A percentile compares a stretch with the other conserved stretches of the same genome.
Evolutionary conservation across 2,113 vertebrate species (phyloP).

Genomic region (Podarcis raffonei): DNA sequence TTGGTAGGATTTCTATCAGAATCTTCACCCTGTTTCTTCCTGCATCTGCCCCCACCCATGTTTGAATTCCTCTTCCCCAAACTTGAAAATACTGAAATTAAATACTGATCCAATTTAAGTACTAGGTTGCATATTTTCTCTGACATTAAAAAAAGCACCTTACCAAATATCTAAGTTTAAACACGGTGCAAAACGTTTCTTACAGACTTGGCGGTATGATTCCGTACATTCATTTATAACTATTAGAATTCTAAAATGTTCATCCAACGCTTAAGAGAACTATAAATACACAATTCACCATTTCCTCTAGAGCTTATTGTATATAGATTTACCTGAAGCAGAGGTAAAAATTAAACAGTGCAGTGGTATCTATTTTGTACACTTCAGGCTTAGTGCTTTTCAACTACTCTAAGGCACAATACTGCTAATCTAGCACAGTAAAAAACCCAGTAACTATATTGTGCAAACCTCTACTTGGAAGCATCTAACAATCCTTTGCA

Average conservation of each 20-base stretch:
- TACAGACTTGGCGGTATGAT: slow-evolving; percentile 53
- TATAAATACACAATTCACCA: slow-evolving; percentile 58
- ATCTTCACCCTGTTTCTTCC: background rate
- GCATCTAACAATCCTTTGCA: slow-evolving; percentile 36
- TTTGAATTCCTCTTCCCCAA: slow-evolving; percentile 18
- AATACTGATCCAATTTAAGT: slow-evolving; percentile 65
- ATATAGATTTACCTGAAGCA: slow-evolving; percentile 61
- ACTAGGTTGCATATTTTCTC: slow-evolving; percentile 69
- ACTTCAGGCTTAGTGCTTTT: slow-evolving; percentile 51
- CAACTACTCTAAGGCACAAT: slow-evolving; percentile 57
- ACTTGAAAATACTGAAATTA: slow-evolving; percentile 57
- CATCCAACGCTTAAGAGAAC: slow-evolving; percentile 51
- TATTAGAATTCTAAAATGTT: slow-evolving; percentile 60
- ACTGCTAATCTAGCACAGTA: slow-evolving; percentile 61
- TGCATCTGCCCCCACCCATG: background rate
- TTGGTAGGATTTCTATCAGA: slow-evolving; percentile 42
- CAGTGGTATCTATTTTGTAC: slow-evolving; percentile 59
- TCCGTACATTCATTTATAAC: slow-evolving; percentile 51
- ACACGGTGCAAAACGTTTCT: slow-evolving; percentile 58
- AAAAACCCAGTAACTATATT: slow-evolving; percentile 35
- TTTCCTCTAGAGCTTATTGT: slow-evolving; percentile 57
- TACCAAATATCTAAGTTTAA: slow-evolving; percentile 58
- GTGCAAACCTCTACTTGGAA: slow-evolving; percentile 30
- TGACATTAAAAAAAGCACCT: slow-evolving; percentile 63
- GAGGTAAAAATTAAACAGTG: slow-evolving; percentile 58